phyloP scores from a whole-genome alignment of 2,113 vertebrate genomes.

The Perca schrenkii region DNA sequence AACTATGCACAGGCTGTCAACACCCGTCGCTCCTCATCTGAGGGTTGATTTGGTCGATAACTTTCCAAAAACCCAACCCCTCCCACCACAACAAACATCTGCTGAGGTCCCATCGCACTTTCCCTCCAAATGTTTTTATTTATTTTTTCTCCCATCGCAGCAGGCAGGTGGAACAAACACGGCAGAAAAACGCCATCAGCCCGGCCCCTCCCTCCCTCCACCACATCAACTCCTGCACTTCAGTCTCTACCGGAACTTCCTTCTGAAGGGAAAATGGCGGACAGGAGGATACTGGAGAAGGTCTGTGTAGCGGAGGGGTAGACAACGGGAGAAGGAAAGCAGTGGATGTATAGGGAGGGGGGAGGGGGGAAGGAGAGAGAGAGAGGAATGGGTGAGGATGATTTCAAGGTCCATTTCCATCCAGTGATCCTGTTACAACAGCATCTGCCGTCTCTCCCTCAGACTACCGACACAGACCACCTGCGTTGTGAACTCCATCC shows the following conservation, averaged over 20 bases:
- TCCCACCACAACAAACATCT: conserved; percentile 34
- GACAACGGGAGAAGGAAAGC: conserved; percentile 2
- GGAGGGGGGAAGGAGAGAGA: too few species aligned
- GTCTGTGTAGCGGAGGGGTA: neutral
- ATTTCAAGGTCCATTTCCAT: conserved; percentile 68
- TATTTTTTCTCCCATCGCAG: conserved; percentile 22
- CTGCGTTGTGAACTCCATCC: conserved; percentile 55
- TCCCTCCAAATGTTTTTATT: neutral
- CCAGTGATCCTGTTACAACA: conserved; percentile 77
- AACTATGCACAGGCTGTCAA: conserved; percentile 28
- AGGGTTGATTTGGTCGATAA: conserved; percentile 41
- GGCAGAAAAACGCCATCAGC: conserved; percentile 19
- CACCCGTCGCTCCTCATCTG: neutral
- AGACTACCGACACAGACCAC: conserved; percentile 60
- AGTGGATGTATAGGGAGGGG: neutral
- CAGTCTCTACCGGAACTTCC: conserved; percentile 44
- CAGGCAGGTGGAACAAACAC: conserved; percentile 47
- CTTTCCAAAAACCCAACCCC: conserved; percentile 27
- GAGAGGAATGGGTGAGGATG: conserved; percentile 13
- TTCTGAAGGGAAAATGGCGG: conserved; percentile 55
- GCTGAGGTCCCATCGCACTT: conserved; percentile 17
- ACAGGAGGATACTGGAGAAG: conserved; percentile 15
- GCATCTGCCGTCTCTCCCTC: conserved; percentile 66
- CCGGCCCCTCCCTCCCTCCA: neutral
- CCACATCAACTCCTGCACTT: conserved; percentile 18